A percentile compares a stretch with the other conserved stretches of the same genome.
phyloP scores from a whole-genome alignment of 2,888 invertebrate species.

The Limenitis camilla region DNA sequence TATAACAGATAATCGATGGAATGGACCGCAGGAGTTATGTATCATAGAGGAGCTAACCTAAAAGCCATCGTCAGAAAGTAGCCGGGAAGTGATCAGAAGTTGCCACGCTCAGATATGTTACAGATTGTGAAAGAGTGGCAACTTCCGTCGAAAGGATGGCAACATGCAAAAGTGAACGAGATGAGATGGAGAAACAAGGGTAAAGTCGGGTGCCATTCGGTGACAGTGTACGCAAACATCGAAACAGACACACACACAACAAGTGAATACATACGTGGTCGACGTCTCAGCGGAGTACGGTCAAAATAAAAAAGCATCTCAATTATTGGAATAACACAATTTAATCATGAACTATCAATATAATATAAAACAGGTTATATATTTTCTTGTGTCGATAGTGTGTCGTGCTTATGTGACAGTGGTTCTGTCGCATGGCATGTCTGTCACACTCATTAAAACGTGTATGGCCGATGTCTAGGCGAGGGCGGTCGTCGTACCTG shows the following conservation, averaged over 20 bases:
- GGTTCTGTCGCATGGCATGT: constrained; percentile 62
- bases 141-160: constrained; percentile 25
- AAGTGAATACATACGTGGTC: constrained; percentile 73
- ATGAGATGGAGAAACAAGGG: constrained; percentile 52
- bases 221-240: constrained; percentile 71
- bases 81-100: constrained; percentile 6
- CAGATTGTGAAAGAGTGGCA: constrained; percentile 1
- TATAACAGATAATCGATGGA: constrained; percentile 14
- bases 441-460: constrained; percentile 61
- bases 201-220: constrained; percentile 57
- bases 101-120: constrained; percentile 2
- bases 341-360: constrained; percentile 73
- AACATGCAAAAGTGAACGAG: constrained; percentile 64
- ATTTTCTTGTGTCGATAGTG: constrained; percentile 64
- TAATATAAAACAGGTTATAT: constrained; percentile 73
- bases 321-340: constrained; percentile 74
- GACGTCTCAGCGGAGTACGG: constrained; percentile 72
- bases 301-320: constrained; percentile 74
- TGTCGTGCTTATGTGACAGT: constrained; percentile 67
- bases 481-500: constrained; percentile 67
- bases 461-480: constrained; percentile 65
- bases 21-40: constrained; percentile 11
- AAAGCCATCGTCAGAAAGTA: constrained; percentile 14
- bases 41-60: constrained; percentile 13
- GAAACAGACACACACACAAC: constrained; percentile 71